phyloP scores from a whole-genome alignment of 2,888 invertebrate species.

The Calliopum simillimum region DNA sequence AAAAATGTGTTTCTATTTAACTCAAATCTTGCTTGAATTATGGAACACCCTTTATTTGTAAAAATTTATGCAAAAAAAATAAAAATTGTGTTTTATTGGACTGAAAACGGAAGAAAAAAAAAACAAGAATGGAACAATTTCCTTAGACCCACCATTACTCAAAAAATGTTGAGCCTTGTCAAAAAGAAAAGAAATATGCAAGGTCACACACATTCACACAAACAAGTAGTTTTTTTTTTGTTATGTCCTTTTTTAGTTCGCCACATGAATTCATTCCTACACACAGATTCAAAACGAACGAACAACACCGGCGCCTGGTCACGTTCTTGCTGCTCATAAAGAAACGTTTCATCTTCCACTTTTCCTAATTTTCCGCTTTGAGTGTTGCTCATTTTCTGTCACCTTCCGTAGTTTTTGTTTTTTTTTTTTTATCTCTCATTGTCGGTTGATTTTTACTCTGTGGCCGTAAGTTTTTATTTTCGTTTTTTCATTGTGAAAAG shows the following conservation, averaged over 20 bases:
- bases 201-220: background rate
- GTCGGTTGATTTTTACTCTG: conserved; percentile 11
- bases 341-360: too few species aligned
- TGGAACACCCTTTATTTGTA: too few species aligned
- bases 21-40: too few species aligned
- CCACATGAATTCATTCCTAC: conserved; percentile 20
- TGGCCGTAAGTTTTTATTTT: background rate
- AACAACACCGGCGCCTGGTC: conserved; percentile 27
- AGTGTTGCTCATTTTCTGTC: too few species aligned
- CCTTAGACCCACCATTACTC: background rate
- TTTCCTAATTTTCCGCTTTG: too few species aligned
- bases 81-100: too few species aligned
- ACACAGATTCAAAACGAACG: conserved; percentile 28
- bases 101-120: too few species aligned
- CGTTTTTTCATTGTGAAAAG: too few species aligned
- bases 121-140: background rate
- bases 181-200: background rate
- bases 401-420: background rate
- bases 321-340: too few species aligned
- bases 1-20: too few species aligned
- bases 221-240: background rate
- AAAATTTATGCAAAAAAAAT: too few species aligned
- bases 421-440: conserved; percentile 4
- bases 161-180: background rate
- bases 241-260: conserved; percentile 2